Percentiles rank a stretch among this genome's conserved stretches.
Evolutionary conservation across 2,113 vertebrate genomes (phyloP).

Genomic region (Triplophysa siluroides): DNA sequence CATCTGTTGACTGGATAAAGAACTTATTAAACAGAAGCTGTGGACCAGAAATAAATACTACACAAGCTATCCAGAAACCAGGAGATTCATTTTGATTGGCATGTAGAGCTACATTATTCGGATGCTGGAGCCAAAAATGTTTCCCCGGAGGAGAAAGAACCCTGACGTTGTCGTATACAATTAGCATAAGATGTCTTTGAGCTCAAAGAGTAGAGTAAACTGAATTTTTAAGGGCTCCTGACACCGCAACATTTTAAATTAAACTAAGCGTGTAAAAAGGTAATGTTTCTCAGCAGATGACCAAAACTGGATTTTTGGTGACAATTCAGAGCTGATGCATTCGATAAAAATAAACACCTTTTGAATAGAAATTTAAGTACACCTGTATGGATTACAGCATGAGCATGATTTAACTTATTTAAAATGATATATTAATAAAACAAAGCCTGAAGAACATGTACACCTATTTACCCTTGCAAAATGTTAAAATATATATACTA

Average conservation of each 20-base stretch:
- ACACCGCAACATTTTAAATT: neutral
- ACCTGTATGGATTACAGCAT: neutral
- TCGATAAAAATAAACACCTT: neutral
- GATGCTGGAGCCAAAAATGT: conserved; percentile 71
- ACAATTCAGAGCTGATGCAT: neutral
- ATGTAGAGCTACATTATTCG: conserved; percentile 64
- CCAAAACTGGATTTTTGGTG: neutral
- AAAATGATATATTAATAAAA: too few species aligned
- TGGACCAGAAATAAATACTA: conserved; percentile 70
- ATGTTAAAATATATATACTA: neutral
- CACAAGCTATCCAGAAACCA: conserved; percentile 65
- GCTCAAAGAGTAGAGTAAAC: conserved; percentile 14
- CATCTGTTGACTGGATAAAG: conserved; percentile 70
- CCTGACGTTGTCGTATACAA: conserved; percentile 12
- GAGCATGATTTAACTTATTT: neutral
- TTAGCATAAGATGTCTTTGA: conserved; percentile 26
- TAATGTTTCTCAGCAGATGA: neutral
- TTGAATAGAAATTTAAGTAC: conserved; percentile 1
- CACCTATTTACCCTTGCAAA: too few species aligned
- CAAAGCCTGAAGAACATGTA: too few species aligned
- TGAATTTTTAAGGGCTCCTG: neutral
- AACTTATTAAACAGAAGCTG: conserved; percentile 68
- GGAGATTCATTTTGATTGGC: conserved; percentile 75
- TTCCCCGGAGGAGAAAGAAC: conserved; percentile 53
- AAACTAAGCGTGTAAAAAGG: neutral